phyloP scores from a whole-genome alignment of 2,113 vertebrate genomes.

The Gadus macrocephalus region DNA sequence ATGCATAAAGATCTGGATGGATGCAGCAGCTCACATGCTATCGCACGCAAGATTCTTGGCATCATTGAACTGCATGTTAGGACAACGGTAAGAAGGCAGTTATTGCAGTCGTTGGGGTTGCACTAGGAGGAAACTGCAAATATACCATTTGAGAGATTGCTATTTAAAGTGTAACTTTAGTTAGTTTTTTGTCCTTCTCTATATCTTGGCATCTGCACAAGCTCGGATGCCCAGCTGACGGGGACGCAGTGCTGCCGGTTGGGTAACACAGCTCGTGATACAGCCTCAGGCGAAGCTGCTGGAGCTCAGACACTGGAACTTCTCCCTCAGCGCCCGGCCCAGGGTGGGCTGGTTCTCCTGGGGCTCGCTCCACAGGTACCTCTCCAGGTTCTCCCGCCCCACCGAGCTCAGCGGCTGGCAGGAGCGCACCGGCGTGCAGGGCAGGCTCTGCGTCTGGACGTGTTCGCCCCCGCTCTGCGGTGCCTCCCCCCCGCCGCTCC shows the following conservation, averaged over 20 bases:
- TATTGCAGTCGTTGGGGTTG: neutral
- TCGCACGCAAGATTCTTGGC: conserved; percentile 27
- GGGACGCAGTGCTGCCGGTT: neutral
- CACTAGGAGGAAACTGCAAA: too few relatives aligned
- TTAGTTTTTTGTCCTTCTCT: too few relatives aligned
- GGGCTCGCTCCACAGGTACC: conserved; percentile 87
- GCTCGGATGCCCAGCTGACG: neutral
- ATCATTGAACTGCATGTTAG: neutral
- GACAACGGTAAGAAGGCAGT: neutral
- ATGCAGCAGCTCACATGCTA: conserved; percentile 45
- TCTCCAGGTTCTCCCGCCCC: conserved; percentile 80
- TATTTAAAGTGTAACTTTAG: too few relatives aligned
- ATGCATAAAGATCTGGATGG: neutral
- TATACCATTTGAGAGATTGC: too few relatives aligned
- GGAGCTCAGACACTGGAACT: conserved; percentile 97
- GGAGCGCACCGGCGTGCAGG: conserved; percentile 67
- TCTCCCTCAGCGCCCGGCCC: conserved; percentile 91
- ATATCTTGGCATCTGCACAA: too few relatives aligned
- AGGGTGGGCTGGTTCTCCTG: conserved; percentile 87
- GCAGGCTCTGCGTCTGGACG: conserved; percentile 60
- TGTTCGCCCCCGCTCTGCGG: conserved; percentile 26
- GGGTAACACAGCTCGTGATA: conserved; percentile 9
- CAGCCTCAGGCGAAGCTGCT: conserved; percentile 82
- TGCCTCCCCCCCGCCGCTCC: conserved; percentile 20
- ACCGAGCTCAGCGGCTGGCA: conserved; percentile 51